These are phyloP conservation scores for Caenorhabditis imperialis DNA, from an alignment of 2,888 invertebrate species.

Conservation along the genomic window DNA sequence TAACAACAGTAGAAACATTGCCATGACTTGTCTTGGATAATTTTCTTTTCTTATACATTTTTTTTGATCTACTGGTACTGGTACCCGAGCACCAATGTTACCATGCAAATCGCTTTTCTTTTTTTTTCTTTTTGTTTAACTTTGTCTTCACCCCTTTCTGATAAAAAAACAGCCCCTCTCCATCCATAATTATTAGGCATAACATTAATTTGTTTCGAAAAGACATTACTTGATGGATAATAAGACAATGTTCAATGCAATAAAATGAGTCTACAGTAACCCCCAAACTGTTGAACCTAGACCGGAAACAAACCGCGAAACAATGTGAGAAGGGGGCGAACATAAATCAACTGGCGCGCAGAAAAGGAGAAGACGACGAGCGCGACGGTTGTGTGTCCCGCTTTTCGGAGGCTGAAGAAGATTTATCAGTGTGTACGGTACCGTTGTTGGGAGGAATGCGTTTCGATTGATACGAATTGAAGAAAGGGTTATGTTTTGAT, in stretches of 20 bases:
- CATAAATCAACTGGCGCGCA: conserved; percentile 37
- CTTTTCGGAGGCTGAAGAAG: conserved; percentile 13
- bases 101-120: conserved; percentile 3
- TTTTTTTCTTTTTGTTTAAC: not conserved
- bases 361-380: not conserved
- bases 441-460: too few relatives aligned
- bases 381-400: conserved; percentile 10
- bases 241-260: conserved; percentile 13
- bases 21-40: conserved; percentile 6
- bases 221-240: conserved; percentile 15
- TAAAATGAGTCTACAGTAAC: not conserved
- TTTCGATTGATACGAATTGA: too few relatives aligned
- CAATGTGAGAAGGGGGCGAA: conserved; percentile 14
- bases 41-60: conserved; percentile 4
- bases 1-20: not conserved
- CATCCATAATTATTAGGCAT: conserved; percentile 53
- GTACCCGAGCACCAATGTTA: conserved; percentile 30
- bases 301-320: not conserved
- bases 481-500: too few relatives aligned
- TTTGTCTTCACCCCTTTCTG: not conserved
- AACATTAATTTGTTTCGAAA: conserved; percentile 26
- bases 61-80: conserved; percentile 47
- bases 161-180: not conserved
- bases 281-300: conserved; percentile 4
- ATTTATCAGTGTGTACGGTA: conserved; percentile 23